Conservation (phyloP, 1,140 invertebrate species). For the Dendroctonus ponderosae region DNA sequence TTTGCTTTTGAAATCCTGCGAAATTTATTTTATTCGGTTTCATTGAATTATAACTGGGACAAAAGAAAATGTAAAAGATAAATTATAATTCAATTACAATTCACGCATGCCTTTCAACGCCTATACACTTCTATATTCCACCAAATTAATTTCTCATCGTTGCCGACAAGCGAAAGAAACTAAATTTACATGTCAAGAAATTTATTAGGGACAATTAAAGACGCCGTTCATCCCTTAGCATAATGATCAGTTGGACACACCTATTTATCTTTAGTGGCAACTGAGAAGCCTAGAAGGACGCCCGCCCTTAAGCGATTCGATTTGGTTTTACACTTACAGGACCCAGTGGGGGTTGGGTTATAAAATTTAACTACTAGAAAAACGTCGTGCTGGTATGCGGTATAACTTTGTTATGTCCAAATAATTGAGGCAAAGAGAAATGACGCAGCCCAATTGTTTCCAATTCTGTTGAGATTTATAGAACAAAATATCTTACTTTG, state of each 20-base stretch:
- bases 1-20: too few species aligned
- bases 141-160: too few species aligned
- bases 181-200: conserved; percentile 10
- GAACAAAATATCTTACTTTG: too few species aligned
- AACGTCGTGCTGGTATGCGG: neutral
- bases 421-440: conserved; percentile 5
- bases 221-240: neutral
- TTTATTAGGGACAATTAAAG: conserved; percentile 10
- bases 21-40: too few species aligned
- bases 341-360: conserved; percentile 9
- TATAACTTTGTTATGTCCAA: conserved; percentile 8
- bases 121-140: too few species aligned
- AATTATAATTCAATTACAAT: too few species aligned
- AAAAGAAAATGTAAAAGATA: too few species aligned
- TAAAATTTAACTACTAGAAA: conserved; percentile 9
- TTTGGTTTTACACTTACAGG: conserved; percentile 3
- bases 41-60: too few species aligned
- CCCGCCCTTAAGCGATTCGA: conserved; percentile 6
- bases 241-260: conserved; percentile 3
- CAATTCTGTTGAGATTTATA: too few species aligned
- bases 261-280: conserved; percentile 18
- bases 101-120: too few species aligned
- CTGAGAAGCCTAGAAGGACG: neutral
- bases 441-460: too few species aligned
- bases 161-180: too few species aligned